phyloP scores from a whole-genome alignment of 1,140 invertebrate genomes.

The Ganaspis sp. region DNA sequence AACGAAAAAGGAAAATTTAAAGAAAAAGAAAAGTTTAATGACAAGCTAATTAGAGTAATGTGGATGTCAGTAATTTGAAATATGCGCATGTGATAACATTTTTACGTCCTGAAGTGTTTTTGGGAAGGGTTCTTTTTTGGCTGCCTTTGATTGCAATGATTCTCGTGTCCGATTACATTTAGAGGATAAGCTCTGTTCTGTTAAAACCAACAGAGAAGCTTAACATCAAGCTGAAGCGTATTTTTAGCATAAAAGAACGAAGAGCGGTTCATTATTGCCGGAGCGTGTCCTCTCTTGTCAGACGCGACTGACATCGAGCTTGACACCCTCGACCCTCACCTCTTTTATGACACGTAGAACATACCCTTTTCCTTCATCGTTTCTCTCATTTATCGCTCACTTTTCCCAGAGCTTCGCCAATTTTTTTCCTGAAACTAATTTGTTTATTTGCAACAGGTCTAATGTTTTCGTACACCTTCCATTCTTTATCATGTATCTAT shows the following conservation, averaged over 20 bases:
- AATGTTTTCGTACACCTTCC: not conserved
- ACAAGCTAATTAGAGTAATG: too few relatives aligned
- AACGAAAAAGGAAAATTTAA: too few relatives aligned
- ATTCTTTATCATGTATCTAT: not conserved
- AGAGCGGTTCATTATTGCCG: slow-evolving; percentile 64
- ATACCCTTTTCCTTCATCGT: slow-evolving; percentile 50
- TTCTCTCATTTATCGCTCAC: slow-evolving; percentile 34
- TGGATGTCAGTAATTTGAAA: too few relatives aligned
- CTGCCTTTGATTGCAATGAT: not conserved
- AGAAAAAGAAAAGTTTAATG: too few relatives aligned
- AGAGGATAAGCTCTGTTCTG: not conserved
- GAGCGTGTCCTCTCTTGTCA: slow-evolving; percentile 62
- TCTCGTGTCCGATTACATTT: not conserved
- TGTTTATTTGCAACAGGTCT: not conserved
- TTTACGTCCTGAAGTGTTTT: too few relatives aligned
- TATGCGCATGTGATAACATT: too few relatives aligned
- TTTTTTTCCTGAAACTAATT: not conserved
- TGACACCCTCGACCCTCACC: slow-evolving; percentile 43
- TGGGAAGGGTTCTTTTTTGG: not conserved
- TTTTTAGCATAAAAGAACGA: slow-evolving; percentile 48
- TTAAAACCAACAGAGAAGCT: not conserved
- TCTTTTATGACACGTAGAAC: slow-evolving; percentile 45
- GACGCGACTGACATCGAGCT: slow-evolving; percentile 57
- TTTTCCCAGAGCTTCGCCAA: slow-evolving; percentile 25
- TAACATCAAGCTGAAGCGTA: slow-evolving; percentile 11